Base-by-base conservation (phyloP, 2,113 vertebrate genomes). In the Camelus dromedarius region DNA sequence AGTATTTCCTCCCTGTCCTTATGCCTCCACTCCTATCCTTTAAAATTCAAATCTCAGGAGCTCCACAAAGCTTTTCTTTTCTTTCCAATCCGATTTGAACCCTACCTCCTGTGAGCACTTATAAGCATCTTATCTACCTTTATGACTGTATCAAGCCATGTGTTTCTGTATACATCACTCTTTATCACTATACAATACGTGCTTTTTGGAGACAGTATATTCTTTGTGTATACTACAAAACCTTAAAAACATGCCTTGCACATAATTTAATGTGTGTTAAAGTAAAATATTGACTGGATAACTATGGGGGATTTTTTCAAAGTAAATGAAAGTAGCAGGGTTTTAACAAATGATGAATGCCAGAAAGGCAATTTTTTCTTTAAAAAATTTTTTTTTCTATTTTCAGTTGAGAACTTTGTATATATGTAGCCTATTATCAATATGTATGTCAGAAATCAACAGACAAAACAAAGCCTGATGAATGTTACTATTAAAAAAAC, bases 381-480 rank as follows among this genome's bases (percentile, higher is more conserved):
- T 42, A 42, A 80, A 88, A 42, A 5, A 5, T 42, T 42, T 42
- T 42, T 42, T 42, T 42, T 42, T 42, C 38, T 42, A 42, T 42
- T 42, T 90, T 85, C 38, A 48, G 30, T 90, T 54, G 60, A 95
- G 79, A 96, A 81, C 24, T 89, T 69, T 70, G n/a, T 48, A 77
- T 35, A 28, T 67, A 82, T 79, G 2, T 69, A 80, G 28, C 26
- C 6, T 75, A 14, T 82, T 83, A 91, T 54, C 22, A 89, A 64
- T 58, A 89, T 22, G 1, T 28, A 93, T 89, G 50, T 80, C 48
- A 96, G 62, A 95, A 76, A 85, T 92, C 35, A 92, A 94, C 10
- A 93, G 83, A n/a, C 3, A 80, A 89, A n/a, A 46, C 77, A 79
- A 75, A 64, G 13, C 70, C 70, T 75, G 14, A 83, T 83, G n/a